Percentiles rank a stretch among this genome's conserved stretches.
phyloP scores from a whole-genome alignment of 2,888 invertebrate genomes.

The Drosophila barbarae region DNA sequence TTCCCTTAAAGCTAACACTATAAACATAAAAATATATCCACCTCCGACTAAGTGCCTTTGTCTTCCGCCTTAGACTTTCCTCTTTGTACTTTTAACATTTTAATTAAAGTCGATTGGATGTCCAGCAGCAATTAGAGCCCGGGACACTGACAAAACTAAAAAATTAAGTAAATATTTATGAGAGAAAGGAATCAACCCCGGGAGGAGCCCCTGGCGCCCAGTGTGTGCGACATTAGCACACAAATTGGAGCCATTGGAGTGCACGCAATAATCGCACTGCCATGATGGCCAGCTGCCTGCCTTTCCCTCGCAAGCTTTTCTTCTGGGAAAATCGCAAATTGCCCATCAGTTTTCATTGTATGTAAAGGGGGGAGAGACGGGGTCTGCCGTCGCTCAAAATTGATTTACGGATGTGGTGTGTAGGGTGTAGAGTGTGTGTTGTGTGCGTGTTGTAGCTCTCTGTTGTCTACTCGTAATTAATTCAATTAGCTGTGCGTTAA shows the following conservation, averaged over 20 bases:
- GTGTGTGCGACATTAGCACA: conserved; percentile 55
- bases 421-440: conserved; percentile 9
- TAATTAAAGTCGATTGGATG: conserved; percentile 35
- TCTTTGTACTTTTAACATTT: conserved; percentile 1
- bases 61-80: neutral
- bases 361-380: conserved; percentile 54
- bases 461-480: conserved; percentile 61
- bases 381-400: conserved; percentile 56
- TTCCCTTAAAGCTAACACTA: neutral
- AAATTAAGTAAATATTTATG: conserved; percentile 48
- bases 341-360: conserved; percentile 69
- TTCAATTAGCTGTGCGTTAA: conserved; percentile 64
- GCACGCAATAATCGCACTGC: conserved; percentile 49
- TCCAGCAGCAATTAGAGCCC: conserved; percentile 17
- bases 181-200: conserved; percentile 6
- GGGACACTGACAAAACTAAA: conserved; percentile 15
- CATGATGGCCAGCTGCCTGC: conserved; percentile 17
- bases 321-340: conserved; percentile 72
- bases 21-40: neutral
- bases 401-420: conserved; percentile 60
- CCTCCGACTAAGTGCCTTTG: neutral
- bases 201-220: conserved; percentile 21
- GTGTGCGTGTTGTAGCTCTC: conserved; percentile 38
- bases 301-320: conserved; percentile 19
- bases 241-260: conserved; percentile 54